Conservation (phyloP, 2,113 vertebrate genomes). For the Nipponia nippon region DNA sequence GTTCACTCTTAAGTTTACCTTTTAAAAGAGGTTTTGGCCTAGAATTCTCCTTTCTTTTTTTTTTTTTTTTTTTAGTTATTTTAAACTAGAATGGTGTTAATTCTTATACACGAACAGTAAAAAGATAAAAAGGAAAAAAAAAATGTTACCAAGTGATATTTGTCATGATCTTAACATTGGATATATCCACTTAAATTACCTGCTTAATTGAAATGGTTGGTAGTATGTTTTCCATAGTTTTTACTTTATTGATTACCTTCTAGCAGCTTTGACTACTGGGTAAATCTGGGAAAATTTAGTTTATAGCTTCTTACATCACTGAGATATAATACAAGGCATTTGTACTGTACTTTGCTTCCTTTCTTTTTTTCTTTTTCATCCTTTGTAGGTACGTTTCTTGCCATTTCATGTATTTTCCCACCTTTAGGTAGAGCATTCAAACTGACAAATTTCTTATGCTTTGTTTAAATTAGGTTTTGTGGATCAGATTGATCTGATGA, state of each 20-base stretch:
- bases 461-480: neutral
- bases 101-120: neutral
- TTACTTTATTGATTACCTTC: neutral
- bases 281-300: neutral
- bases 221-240: neutral
- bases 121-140: neutral
- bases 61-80: neutral
- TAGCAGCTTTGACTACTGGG: neutral
- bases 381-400: neutral
- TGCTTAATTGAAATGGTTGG: neutral
- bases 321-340: neutral
- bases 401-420: neutral
- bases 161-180: neutral
- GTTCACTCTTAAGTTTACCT: neutral
- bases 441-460: neutral
- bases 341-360: neutral
- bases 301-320: neutral
- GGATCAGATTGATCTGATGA: neutral
- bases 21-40: neutral
- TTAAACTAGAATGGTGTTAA: too few species aligned
- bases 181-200: neutral
- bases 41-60: neutral
- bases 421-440: neutral
- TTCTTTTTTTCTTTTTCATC: neutral
- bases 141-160: neutral